These are phyloP conservation scores for Drosophila tanythrix DNA, from an alignment of 2,888 invertebrate species.

Conservation along the genomic window DNA sequence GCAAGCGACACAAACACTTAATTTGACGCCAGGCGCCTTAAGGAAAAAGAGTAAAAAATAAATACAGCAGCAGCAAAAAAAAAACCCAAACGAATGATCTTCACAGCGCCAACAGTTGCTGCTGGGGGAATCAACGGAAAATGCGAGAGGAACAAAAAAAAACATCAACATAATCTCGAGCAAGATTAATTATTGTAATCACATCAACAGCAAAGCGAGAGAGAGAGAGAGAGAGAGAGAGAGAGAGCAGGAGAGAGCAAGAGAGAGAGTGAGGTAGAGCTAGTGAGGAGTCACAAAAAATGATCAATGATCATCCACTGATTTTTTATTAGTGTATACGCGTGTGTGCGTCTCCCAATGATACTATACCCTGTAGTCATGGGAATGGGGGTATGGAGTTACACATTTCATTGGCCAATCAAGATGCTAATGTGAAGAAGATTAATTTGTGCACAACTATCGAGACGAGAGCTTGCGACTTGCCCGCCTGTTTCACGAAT, in stretches of 20 bases:
- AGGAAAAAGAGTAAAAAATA: constrained; percentile 29
- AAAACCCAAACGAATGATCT: constrained; percentile 31
- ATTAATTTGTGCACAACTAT: constrained; percentile 75
- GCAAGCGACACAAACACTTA: constrained; percentile 83
- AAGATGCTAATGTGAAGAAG: constrained; percentile 82
- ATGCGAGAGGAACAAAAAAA: constrained; percentile 11
- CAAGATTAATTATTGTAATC: constrained; percentile 83
- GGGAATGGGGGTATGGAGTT: constrained; percentile 50
- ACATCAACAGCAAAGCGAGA: constrained; percentile 78
- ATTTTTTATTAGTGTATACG: constrained; percentile 62
- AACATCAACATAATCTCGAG: constrained; percentile 64
- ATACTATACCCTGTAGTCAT: constrained; percentile 17
- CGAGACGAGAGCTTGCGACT: constrained; percentile 31
- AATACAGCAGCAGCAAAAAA: constrained; percentile 45
- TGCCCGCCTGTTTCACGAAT: constrained; percentile 14
- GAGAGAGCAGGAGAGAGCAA: constrained; percentile 1
- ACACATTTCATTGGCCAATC: constrained; percentile 81
- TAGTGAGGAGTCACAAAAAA: constrained; percentile 22
- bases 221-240: constrained; percentile 7
- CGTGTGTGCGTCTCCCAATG: constrained; percentile 9
- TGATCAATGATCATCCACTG: constrained; percentile 76
- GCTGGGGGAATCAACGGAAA: constrained; percentile 35
- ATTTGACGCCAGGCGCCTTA: constrained; percentile 83
- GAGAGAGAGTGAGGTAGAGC: constrained; percentile 5
- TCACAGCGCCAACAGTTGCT: constrained; percentile 50